Conservation (phyloP, 2,888 invertebrate species). For the Augiades crinisus region DNA sequence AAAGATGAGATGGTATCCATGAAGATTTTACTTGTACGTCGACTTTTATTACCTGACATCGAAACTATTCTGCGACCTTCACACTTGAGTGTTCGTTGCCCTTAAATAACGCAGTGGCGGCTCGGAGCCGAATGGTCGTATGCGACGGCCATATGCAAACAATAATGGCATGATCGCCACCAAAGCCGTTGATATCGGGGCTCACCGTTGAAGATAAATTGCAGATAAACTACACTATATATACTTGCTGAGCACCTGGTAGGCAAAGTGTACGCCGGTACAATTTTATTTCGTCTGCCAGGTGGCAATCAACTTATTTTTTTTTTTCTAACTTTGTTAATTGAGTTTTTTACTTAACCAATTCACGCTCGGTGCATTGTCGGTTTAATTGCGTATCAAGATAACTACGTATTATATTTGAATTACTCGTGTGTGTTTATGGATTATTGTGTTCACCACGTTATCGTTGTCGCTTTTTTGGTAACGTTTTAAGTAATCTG, state of each 20-base stretch:
- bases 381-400: constrained; percentile 1
- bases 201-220: constrained; percentile 31
- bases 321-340: not conserved
- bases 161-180: constrained; percentile 29
- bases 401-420: not conserved
- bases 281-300: constrained; percentile 20
- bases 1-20: too few relatives aligned
- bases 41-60: constrained; percentile 25
- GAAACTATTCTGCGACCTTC: constrained; percentile 50
- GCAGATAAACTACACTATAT: too few relatives aligned
- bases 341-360: not conserved
- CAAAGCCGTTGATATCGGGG: constrained; percentile 29
- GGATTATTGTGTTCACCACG: not conserved
- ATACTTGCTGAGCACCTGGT: constrained; percentile 19
- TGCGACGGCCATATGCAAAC: constrained; percentile 23
- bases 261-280: not conserved
- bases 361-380: not conserved
- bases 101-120: constrained; percentile 52
- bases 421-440: not conserved
- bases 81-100: constrained; percentile 59
- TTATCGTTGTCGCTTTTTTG: not conserved
- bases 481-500: not conserved
- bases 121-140: constrained; percentile 41
- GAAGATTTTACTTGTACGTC: too few relatives aligned
- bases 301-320: constrained; percentile 14